Evolutionary conservation across 2,888 invertebrate species (phyloP), one percentile per base, ranked within the genome.

Genomic region (Watsonalla cultraria): DNA sequence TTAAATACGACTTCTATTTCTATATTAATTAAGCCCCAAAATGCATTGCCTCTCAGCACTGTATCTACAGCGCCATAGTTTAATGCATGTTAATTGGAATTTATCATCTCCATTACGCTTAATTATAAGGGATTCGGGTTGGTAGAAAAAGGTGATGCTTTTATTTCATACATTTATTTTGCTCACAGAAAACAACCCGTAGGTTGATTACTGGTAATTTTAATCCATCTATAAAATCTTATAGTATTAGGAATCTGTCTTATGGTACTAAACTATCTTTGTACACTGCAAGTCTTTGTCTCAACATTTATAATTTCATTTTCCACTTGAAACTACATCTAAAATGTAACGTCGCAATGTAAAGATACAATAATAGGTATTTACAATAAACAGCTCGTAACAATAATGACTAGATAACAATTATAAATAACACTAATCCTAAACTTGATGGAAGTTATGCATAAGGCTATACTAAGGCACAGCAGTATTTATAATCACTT

Each of bases 181-280:
- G 75, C 72, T 78, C 76, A 77, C 76, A 78, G 70, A 70, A 37
- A 60, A 68, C 76, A 80, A 78, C 79, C 75, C 61, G 66, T 45
- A 48, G 66, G 73, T 66, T 70, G 72, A 70, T 64, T 61, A 69
- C 72, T 75, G 81, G 70, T 76, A 62, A 68, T 61, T 63, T 73
- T 75, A 63, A 67, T 72, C 71, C 69, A 73, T 70, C 64, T 74
- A 57, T 72, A 72, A 71, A 75, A 74, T 76, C 78, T 85, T 82
- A 85, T 70, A 78, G 76, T 87, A 86, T 86, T 90, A 90, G 90
- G 90, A 90, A 90, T 90, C 86, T 86, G 62, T 79, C 80, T 86
- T 90, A 90, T 64, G 84, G 87, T 89, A 68, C 87, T 86, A 86
- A 58, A 62, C 60, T 80, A 82, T 68, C 64, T 82, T 79, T 84